A percentile compares a stretch with the other conserved stretches of the same genome.
Evolutionary conservation across 2,888 invertebrate genomes (phyloP).

Genomic region (Yponomeuta malinellus): DNA sequence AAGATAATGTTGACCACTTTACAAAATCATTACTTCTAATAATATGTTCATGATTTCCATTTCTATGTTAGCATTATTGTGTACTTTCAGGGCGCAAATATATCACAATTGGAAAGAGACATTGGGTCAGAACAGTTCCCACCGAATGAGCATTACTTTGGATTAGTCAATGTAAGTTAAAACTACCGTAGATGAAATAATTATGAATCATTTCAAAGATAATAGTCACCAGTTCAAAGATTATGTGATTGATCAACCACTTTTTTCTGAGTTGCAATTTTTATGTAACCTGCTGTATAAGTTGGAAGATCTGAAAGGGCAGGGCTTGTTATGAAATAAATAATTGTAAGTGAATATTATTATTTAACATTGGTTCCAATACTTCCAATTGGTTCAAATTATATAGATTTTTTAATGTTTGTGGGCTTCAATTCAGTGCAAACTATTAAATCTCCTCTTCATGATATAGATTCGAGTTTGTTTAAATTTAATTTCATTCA

Average conservation of each 20-base stretch:
- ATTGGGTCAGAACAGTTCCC: conserved; percentile 99
- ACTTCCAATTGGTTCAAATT: no score
- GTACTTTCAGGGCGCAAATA: conserved; percentile 93
- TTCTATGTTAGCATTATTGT: neutral
- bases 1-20: neutral
- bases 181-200: neutral
- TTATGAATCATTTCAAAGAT: neutral
- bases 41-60: neutral
- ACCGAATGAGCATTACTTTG: conserved; percentile 99
- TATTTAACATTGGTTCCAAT: no score
- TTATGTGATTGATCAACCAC: neutral
- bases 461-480: no score
- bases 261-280: no score
- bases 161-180: conserved; percentile 95
- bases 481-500: no score
- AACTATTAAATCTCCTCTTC: no score
- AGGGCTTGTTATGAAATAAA: no score
- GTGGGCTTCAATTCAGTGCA: no score
- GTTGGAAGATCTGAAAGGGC: no score
- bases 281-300: no score
- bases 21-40: neutral
- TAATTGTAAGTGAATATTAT: no score
- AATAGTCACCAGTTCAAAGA: neutral
- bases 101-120: conserved; percentile 99
- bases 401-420: no score